Evolutionary conservation across 2,888 invertebrate genomes (phyloP), one percentile per base, ranked within the genome.

Genomic region (Acleris sparsana): DNA sequence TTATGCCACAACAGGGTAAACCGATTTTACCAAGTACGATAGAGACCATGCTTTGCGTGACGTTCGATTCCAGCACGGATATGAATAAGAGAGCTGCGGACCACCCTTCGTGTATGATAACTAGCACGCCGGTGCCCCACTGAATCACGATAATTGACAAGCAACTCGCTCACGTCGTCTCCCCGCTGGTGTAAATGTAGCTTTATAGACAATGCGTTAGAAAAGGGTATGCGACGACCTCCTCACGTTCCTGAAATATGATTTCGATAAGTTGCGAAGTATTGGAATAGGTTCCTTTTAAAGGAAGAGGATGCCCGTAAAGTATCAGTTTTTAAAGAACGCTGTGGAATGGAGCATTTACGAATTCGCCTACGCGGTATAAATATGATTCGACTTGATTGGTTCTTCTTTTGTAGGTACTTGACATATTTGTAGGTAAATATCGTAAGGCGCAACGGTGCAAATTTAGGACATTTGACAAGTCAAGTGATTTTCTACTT

Each of bases 181-280:
- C 56, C 55, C 62, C 44, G 49, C 7, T 60, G 33, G 61, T 69
- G 72, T 81, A 73, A 89, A 88, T 83, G 84, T 75, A 79, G 76
- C 87, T 82, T 72, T 72, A 80, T 78, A 83, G 85, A 87, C 86
- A 86, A 84, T 86, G 85, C 85, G 80, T 84, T 82, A 76, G 80
- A 80, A 88, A 88, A 88, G 87, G 89, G 87, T 88, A 87, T 86
- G 85, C 85, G 84, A 85, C 84, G 87, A 83, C 82, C 64, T 63
- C 64, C 86, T 83, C 90, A 90, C 89, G 91, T 89, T 83, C 82
- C 83, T 91, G 89, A 91, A 91, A 91, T 91, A 91, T 91, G 90
- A 90, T 89, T 90, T 88, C 90, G 89, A 91, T 91, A 91, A 91
- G 86, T 89, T 86, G 87, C 83, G 80, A 80, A 84, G 86, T 89